These are phyloP conservation scores for Mobula hypostoma DNA, from an alignment of 2,113 vertebrate genomes.

Conservation along the genomic window DNA sequence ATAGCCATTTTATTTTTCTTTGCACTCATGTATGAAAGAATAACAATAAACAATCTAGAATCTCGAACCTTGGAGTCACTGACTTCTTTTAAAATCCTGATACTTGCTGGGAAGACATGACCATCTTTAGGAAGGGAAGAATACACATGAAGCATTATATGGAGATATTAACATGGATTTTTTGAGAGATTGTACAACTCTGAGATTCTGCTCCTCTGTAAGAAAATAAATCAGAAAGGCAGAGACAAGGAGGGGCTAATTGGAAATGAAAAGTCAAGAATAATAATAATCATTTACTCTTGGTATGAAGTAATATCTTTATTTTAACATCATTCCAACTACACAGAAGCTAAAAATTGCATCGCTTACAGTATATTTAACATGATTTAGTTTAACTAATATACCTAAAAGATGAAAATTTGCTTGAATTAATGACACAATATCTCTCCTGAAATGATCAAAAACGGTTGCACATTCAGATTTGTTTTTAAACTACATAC, in stretches of 20 bases:
- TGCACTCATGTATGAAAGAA: too few species aligned
- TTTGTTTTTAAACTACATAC: conserved; percentile 29
- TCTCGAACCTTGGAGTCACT: too few species aligned
- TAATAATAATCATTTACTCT: neutral
- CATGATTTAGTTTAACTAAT: conserved; percentile 35
- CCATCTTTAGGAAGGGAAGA: neutral
- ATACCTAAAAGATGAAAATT: conserved; percentile 36
- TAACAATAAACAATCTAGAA: too few species aligned
- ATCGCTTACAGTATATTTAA: conserved; percentile 31
- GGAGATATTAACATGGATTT: neutral
- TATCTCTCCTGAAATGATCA: conserved; percentile 36
- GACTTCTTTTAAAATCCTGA: neutral
- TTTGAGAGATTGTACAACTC: neutral
- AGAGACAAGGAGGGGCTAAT: neutral
- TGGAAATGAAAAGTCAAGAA: neutral
- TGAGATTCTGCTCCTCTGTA: neutral
- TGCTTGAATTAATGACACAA: conserved; percentile 37
- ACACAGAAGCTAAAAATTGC: conserved; percentile 38
- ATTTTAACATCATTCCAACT: conserved; percentile 38
- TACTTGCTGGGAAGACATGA: neutral
- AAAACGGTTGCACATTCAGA: conserved; percentile 31
- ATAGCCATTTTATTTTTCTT: too few species aligned
- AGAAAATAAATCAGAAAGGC: neutral
- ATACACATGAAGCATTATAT: neutral
- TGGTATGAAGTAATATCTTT: conserved; percentile 33